Conservation (phyloP, 1,140 invertebrate species). For the Chionoecetes opilio region DNA sequence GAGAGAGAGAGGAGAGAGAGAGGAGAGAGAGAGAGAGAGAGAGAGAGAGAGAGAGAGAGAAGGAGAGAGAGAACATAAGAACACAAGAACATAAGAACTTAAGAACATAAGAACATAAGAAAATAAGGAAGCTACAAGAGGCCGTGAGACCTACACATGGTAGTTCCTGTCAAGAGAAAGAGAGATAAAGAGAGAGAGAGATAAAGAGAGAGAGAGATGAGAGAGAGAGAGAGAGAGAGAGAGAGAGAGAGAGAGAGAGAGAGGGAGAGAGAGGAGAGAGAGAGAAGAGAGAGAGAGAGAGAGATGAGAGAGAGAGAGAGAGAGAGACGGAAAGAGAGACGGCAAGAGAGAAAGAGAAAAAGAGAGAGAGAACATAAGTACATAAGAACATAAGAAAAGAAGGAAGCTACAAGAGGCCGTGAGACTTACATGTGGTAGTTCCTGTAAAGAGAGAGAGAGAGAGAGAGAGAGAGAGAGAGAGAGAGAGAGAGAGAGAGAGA, state of each 20-base stretch:
- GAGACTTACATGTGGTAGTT: too few species aligned
- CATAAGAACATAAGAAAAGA: too few species aligned
- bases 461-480: not conserved
- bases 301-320: too few species aligned
- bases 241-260: not conserved
- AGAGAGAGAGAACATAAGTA: too few species aligned
- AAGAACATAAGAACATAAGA: not conserved
- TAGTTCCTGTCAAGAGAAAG: not conserved
- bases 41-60: conserved; percentile 1
- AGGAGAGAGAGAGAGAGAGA: conserved; percentile 35
- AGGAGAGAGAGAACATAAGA: not conserved
- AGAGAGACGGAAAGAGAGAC: not conserved
- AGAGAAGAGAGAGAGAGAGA: not conserved
- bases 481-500: conserved; percentile 40
- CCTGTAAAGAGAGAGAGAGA: not conserved
- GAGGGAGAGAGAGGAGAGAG: not conserved
- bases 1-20: not conserved
- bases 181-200: not conserved
- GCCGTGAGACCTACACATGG: not conserved
- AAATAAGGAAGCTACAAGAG: too few species aligned
- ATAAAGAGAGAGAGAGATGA: not conserved
- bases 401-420: too few species aligned
- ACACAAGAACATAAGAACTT: not conserved
- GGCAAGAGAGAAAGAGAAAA: not conserved
- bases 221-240: not conserved